phyloP scores from a whole-genome alignment of 2,113 vertebrate genomes.

The Hydrolagus affinis region DNA sequence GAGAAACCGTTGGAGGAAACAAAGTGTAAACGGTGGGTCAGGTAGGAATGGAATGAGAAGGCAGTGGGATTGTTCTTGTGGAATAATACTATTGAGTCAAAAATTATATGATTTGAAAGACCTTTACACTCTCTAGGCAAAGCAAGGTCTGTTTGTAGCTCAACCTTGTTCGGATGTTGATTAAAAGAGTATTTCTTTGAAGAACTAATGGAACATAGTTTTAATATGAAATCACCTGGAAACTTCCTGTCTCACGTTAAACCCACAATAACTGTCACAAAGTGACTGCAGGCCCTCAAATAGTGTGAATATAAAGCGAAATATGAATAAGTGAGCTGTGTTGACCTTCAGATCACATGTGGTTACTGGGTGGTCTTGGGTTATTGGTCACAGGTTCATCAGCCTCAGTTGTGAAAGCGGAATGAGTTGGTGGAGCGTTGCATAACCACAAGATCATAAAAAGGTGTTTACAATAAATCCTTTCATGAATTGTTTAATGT shows the following conservation, averaged over 20 bases:
- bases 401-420: slow-evolving; percentile 39
- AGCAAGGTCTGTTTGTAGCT: too few species aligned
- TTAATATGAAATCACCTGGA: slow-evolving; percentile 71
- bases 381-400: neutral
- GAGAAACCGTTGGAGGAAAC: too few species aligned
- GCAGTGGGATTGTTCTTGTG: too few species aligned
- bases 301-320: neutral
- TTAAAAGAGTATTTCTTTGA: too few species aligned
- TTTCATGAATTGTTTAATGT: slow-evolving; percentile 38
- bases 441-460: slow-evolving; percentile 38
- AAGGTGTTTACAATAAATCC: slow-evolving; percentile 33
- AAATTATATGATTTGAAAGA: too few species aligned
- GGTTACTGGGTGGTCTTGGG: slow-evolving; percentile 38
- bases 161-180: too few species aligned
- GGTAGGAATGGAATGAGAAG: too few species aligned
- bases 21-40: too few species aligned
- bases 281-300: slow-evolving; percentile 33
- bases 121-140: too few species aligned
- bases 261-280: slow-evolving; percentile 54
- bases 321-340: slow-evolving; percentile 9
- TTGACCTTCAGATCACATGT: slow-evolving; percentile 37
- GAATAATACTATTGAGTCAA: too few species aligned
- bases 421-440: slow-evolving; percentile 36
- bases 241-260: slow-evolving; percentile 64
- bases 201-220: slow-evolving; percentile 49